These are phyloP conservation scores for Lasioglossum albipes DNA, from an alignment of 1,140 invertebrate genomes.

Conservation along the genomic window DNA sequence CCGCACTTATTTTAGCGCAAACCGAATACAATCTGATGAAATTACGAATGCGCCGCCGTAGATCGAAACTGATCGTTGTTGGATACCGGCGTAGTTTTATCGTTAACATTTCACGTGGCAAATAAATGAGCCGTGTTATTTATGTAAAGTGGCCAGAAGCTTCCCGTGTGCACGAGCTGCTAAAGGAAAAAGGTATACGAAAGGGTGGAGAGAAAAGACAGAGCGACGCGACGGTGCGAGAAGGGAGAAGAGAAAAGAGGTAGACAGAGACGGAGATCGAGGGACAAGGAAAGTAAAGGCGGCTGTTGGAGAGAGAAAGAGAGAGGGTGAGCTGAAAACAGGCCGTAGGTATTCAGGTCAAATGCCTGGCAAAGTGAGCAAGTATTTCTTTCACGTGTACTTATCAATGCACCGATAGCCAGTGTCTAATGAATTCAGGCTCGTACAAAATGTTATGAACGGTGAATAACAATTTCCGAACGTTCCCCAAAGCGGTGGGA, in stretches of 20 bases:
- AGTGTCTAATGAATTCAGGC: constrained; percentile 8
- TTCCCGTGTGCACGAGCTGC: constrained; percentile 4
- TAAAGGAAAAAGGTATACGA: constrained; percentile 2
- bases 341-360: constrained; percentile 38
- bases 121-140: constrained; percentile 28
- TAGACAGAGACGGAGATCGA: constrained; percentile 5
- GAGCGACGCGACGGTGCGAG: neutral
- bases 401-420: constrained; percentile 23
- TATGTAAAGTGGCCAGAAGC: constrained; percentile 30
- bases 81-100: neutral
- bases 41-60: neutral
- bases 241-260: constrained; percentile 1
- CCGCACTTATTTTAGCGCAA: no score
- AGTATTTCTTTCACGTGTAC: constrained; percentile 37
- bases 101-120: constrained; percentile 33
- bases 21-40: no score
- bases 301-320: constrained; percentile 17
- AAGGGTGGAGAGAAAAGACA: constrained; percentile 21
- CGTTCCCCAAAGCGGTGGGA: neutral
- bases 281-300: constrained; percentile 8
- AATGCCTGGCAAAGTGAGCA: constrained; percentile 23
- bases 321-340: constrained; percentile 21
- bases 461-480: constrained; percentile 15
- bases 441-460: neutral
- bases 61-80: constrained; percentile 1